Base-by-base conservation (phyloP, 2,888 invertebrate genomes). In the Thyatira batis region DNA sequence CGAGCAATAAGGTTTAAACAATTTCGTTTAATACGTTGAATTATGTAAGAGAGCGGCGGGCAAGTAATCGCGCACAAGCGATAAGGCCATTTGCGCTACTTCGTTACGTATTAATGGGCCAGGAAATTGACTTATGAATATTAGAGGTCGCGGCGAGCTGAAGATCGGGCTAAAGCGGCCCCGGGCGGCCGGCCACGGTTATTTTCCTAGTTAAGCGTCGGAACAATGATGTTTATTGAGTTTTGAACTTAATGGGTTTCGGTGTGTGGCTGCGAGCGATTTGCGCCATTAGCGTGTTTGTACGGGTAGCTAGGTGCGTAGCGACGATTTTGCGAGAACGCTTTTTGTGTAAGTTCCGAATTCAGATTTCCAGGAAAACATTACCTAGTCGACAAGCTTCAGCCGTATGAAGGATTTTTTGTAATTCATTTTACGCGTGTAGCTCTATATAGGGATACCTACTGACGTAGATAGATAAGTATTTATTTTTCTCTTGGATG, bases 11-110 rank as follows among this genome's bases (percentile, higher is more conserved):
- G 91, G 92, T 92, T 92, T 92, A 92, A 92, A 92, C 92, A 92
- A 92, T 92, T 92, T 92, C 92, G 92, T 92, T 92, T 92, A 92
- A 92, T 92, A 92, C 92, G 92, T 92, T 92, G 92, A 92, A 92
- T 92, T 92, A 92, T 92, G 92, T 92, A 92, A 92, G 91, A 89
- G 88, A 85, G 87, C 86, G 90, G 90, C 89, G 85, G 77, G 87
- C 89, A 88, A 90, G 91, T 92, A 92, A 92, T 91, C 91, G 92
- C 82, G 92, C 91, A 89, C 90, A 89, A 90, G 89, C 92, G 92
- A 92, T 92, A 92, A 92, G 89, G 89, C 90, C 92, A 92, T 92
- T 92, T 92, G 90, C 89, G 90, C 89, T 89, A 88, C 91, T 89
- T 91, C 92, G 92, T 92, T 91, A 92, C 92, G 89, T 92, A 92